Base-by-base conservation (phyloP, 2,888 invertebrate genomes). In the Octonoba sinensis region DNA sequence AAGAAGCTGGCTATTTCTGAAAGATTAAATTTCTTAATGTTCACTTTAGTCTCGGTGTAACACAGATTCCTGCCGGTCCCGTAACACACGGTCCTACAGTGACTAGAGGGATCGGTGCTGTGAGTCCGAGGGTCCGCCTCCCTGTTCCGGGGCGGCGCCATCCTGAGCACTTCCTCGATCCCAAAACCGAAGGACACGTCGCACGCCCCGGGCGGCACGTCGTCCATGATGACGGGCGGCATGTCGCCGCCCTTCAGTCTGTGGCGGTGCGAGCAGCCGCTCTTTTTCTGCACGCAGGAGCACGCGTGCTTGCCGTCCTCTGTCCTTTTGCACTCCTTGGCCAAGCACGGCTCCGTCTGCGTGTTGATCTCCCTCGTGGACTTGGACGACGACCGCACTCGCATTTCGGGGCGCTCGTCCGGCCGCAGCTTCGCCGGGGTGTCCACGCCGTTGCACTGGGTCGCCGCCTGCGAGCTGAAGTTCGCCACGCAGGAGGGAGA, bases 121-220 rank as follows among this genome's bases (percentile, higher is more conserved):
- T 46, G 59, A 64, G 71, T 15, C 20, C 11, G 11, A 20, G 44
- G 22, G 24, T n/a, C 49, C 27, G 67, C 36, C 18, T 36, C 57
- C n/a, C 18, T 6, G 20, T 18, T 47, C 44, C 67, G 22, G 22
- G 20, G 20, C 4, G 64, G 24, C 20, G 36, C 16, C 75, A 75
- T 75, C 15, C 93, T 89, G 86, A 94, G 90, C 88, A 93, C 92
- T 88, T 93, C 93, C 89, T 94, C 93, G 82, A 94, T 90, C 87
- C 93, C 94, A 89, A 94, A 94, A 16, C 94, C 94, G 88, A 95
- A 95, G 51, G 94, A 94, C 78, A 95, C 91, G 36, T 11, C 46
- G 44, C 62, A 60, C 18, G 70, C 24, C 36, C 36, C 70, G 11
- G 65, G 46, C 8, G 67, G 74, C 24, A 69, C 64, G n/a, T 74